Evolutionary conservation across 2,113 vertebrate genomes (phyloP).

Genomic region (Asarcornis scutulata): DNA sequence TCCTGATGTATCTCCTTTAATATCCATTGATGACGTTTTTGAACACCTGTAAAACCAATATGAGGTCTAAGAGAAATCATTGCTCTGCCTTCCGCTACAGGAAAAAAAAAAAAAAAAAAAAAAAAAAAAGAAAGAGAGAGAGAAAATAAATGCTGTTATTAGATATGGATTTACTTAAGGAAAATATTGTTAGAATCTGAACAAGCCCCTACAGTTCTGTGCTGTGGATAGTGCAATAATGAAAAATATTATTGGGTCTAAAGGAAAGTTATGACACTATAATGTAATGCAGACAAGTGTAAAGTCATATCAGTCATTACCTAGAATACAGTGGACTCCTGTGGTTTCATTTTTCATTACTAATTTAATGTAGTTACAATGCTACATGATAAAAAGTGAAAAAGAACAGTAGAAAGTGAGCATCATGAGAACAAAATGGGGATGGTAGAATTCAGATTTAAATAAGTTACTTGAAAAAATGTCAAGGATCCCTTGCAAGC

Average conservation of each 20-base stretch:
- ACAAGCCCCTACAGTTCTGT: conserved; percentile 49
- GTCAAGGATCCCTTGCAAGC: conserved; percentile 7
- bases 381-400: conserved; percentile 58
- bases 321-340: conserved; percentile 15
- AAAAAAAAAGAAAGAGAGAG: not conserved
- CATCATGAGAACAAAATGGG: conserved; percentile 12
- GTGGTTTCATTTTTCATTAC: conserved; percentile 59
- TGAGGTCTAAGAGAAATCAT: conserved; percentile 44
- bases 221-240: not conserved
- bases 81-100: not conserved
- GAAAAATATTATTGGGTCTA: conserved; percentile 57
- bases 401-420: not conserved
- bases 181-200: conserved; percentile 58
- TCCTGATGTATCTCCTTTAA: conserved; percentile 59
- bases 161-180: conserved; percentile 53
- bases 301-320: conserved; percentile 46
- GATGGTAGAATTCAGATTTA: conserved; percentile 28
- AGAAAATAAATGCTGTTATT: conserved; percentile 57
- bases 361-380: conserved; percentile 59
- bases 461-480: conserved; percentile 37
- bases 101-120: not conserved
- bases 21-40: conserved; percentile 43
- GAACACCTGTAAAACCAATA: conserved; percentile 54
- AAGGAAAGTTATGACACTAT: conserved; percentile 53
- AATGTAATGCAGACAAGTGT: conserved; percentile 26